phyloP scores from a whole-genome alignment of 2,113 vertebrate genomes.

The Chauna torquata region DNA sequence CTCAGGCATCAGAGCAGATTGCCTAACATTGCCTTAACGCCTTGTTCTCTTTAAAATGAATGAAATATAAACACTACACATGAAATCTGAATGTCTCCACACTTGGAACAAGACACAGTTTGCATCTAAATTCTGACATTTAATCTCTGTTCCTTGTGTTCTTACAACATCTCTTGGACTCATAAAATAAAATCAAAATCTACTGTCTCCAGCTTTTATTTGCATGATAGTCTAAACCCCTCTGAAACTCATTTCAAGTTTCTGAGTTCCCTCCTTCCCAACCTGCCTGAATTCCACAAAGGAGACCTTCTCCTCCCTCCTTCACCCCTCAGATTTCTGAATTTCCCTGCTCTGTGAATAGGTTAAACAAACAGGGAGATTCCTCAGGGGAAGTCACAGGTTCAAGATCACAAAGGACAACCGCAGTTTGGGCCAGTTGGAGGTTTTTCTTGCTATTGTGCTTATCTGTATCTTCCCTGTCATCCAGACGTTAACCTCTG shows the following conservation, averaged over 20 bases:
- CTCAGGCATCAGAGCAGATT: neutral
- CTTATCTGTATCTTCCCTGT: constrained; percentile 69
- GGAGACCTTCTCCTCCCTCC: neutral
- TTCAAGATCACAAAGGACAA: constrained; percentile 54
- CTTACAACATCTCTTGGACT: neutral
- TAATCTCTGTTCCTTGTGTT: neutral
- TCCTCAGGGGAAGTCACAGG: constrained; percentile 53
- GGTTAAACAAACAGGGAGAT: constrained; percentile 57
- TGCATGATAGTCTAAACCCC: neutral
- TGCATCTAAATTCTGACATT: neutral
- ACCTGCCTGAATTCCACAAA: neutral
- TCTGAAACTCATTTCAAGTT: neutral
- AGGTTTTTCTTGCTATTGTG: constrained; percentile 50
- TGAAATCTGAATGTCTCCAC: neutral
- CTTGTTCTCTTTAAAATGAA: neutral
- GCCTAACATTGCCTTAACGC: neutral
- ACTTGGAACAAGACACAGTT: neutral
- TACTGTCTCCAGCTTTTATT: neutral
- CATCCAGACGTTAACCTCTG: constrained; percentile 73
- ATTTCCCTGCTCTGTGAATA: neutral
- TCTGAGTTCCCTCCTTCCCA: neutral
- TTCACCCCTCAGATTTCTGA: neutral
- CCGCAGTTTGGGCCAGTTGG: neutral
- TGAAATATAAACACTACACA: neutral
- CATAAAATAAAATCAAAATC: neutral